phyloP scores from a whole-genome alignment of 2,888 invertebrate genomes.

The Troides aeacus region DNA sequence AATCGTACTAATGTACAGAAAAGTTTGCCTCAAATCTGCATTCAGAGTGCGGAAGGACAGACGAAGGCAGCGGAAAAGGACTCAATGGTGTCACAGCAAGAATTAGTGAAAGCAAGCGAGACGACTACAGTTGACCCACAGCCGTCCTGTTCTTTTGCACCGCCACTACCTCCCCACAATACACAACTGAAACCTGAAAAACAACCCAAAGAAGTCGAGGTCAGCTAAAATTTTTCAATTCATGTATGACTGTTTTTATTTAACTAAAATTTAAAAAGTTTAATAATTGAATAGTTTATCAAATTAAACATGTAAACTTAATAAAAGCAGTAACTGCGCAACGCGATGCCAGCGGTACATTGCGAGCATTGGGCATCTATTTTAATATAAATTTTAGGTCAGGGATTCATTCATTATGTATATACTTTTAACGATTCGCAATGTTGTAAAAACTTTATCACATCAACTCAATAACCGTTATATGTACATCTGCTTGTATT shows the following conservation, averaged over 20 bases:
- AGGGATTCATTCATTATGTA: conserved; percentile 53
- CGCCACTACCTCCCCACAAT: conserved; percentile 45
- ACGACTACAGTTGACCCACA: conserved; percentile 50
- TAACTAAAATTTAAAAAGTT: conserved; percentile 15
- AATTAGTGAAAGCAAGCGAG: conserved; percentile 42
- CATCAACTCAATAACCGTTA: background rate
- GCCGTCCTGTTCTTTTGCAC: conserved; percentile 68
- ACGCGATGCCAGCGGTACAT: conserved; percentile 59
- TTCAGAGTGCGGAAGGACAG: conserved; percentile 56
- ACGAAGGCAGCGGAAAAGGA: conserved; percentile 46
- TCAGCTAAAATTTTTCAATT: conserved; percentile 52
- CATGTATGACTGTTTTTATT: conserved; percentile 24
- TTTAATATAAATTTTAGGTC: conserved; percentile 72
- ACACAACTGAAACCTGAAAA: conserved; percentile 62
- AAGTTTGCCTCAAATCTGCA: conserved; percentile 55
- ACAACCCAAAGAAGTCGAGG: conserved; percentile 74
- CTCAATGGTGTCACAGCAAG: conserved; percentile 46
- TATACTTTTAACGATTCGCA: conserved; percentile 15
- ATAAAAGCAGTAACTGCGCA: conserved; percentile 50
- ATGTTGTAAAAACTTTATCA: conserved; percentile 4
- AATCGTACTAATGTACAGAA: conserved; percentile 44
- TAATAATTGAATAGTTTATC: conserved; percentile 12
- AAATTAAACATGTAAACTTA: conserved; percentile 36
- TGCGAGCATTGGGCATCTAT: conserved; percentile 72
- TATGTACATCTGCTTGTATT: background rate